Evolutionary conservation across 2,797 vertebrate genomes (phyloP).

Genomic region (Xenops minutus): DNA sequence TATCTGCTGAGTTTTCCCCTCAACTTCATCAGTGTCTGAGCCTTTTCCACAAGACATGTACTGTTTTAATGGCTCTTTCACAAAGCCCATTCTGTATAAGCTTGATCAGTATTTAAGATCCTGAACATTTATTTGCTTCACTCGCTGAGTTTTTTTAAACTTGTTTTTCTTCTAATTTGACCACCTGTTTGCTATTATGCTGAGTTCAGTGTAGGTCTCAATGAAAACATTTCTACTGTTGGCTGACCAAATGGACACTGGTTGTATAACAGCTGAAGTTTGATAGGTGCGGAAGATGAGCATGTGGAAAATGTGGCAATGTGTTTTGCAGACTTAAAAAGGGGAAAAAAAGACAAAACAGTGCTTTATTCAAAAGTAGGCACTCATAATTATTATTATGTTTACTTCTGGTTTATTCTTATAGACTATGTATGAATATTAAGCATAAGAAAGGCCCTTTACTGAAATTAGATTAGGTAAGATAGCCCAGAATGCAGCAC

Average conservation of each 20-base stretch:
- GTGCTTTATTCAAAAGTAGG: not conserved
- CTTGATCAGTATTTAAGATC: not conserved
- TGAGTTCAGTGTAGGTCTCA: constrained; percentile 48
- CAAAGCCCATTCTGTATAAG: not conserved
- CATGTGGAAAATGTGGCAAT: constrained; percentile 41
- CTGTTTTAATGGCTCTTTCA: not conserved
- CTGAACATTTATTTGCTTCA: not conserved
- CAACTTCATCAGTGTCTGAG: not conserved
- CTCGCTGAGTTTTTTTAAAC: not conserved
- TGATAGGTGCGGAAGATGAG: constrained; percentile 50
- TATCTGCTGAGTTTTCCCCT: not conserved
- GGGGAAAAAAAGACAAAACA: not conserved
- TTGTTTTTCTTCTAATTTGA: constrained; percentile 34
- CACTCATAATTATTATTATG: not conserved
- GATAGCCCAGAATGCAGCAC: not conserved
- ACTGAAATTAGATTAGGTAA: not conserved
- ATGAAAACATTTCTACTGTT: constrained; percentile 51
- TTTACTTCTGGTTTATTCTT: not conserved
- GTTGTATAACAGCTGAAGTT: constrained; percentile 42
- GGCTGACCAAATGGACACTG: constrained; percentile 56
- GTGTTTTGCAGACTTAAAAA: constrained; percentile 20
- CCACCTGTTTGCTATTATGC: constrained; percentile 53
- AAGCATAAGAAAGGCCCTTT: not conserved
- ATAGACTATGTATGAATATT: not conserved
- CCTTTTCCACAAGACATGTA: not conserved